These are phyloP conservation scores for Neolamprologus sp. DNA, from an alignment of 2,113 vertebrate species.

Conservation along the genomic window DNA sequence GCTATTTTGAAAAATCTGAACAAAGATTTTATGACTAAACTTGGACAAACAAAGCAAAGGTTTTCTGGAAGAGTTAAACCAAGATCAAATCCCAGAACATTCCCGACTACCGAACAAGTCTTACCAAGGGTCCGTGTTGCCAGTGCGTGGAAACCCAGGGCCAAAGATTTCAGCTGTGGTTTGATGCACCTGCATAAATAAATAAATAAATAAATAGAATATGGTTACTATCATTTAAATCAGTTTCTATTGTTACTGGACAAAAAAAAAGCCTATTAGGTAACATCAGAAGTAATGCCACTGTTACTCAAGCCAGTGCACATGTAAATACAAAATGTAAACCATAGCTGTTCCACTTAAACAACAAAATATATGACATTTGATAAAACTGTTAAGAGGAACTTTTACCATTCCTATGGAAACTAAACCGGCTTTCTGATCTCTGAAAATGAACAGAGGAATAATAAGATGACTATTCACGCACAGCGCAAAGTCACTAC, in stretches of 20 bases:
- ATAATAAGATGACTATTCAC: neutral
- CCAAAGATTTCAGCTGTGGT: conserved; percentile 85
- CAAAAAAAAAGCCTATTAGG: neutral
- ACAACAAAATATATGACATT: neutral
- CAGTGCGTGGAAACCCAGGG: conserved; percentile 84
- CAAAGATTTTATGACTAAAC: neutral
- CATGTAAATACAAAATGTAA: neutral
- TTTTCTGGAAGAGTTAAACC: neutral
- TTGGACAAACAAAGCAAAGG: neutral
- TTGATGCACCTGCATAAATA: conserved; percentile 75
- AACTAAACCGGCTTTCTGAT: neutral
- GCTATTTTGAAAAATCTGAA: neutral
- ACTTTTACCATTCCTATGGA: neutral
- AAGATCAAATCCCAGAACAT: neutral
- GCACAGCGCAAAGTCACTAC: neutral
- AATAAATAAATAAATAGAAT: neutral
- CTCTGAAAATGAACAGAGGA: neutral
- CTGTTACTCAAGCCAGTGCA: neutral
- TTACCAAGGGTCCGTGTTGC: conserved; percentile 85
- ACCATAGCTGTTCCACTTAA: neutral
- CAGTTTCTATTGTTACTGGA: neutral
- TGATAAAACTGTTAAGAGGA: neutral
- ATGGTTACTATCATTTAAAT: neutral
- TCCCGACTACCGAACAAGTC: neutral
- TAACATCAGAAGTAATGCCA: neutral